Percentiles rank a stretch among this genome's conserved stretches.
These are phyloP conservation scores for Anoplius nigerrimus DNA, from an alignment of 2,888 invertebrate genomes.

Conservation along the genomic window DNA sequence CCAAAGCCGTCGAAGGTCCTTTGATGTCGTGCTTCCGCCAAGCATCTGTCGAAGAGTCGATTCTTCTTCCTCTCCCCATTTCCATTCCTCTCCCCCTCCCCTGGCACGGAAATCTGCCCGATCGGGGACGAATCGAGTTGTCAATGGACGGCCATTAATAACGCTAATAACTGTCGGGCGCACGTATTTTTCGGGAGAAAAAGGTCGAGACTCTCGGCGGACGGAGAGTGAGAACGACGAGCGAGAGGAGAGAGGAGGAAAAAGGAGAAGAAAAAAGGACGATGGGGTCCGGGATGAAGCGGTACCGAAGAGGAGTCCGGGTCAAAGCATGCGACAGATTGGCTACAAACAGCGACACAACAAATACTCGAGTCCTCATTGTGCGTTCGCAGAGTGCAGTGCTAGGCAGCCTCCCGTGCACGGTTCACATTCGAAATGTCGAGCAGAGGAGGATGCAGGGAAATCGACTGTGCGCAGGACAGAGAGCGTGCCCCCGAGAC, in stretches of 20 bases:
- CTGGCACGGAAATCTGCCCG: conserved; percentile 28
- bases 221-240: conserved; percentile 16
- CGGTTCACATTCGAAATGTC: background rate
- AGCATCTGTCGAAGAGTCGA: conserved; percentile 51
- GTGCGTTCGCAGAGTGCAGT: conserved; percentile 38
- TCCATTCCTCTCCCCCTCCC: conserved; percentile 25
- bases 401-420: conserved; percentile 31
- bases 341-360: conserved; percentile 69
- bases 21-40: conserved; percentile 32
- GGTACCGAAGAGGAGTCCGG: conserved; percentile 35
- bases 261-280: conserved; percentile 3
- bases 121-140: conserved; percentile 57
- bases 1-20: conserved; percentile 21
- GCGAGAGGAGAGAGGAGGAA: conserved; percentile 18
- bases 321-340: conserved; percentile 67
- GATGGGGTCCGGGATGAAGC: conserved; percentile 8
- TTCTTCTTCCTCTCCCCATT: conserved; percentile 33
- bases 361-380: conserved; percentile 69
- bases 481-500: conserved; percentile 5
- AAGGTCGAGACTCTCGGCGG: conserved; percentile 35
- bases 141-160: conserved; percentile 69
- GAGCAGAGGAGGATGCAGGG: background rate
- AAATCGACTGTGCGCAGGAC: background rate
- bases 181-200: conserved; percentile 51
- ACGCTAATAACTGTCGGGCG: conserved; percentile 70